Conservation (phyloP, 2,888 invertebrate species). For the Tetrapedia diversipes region DNA sequence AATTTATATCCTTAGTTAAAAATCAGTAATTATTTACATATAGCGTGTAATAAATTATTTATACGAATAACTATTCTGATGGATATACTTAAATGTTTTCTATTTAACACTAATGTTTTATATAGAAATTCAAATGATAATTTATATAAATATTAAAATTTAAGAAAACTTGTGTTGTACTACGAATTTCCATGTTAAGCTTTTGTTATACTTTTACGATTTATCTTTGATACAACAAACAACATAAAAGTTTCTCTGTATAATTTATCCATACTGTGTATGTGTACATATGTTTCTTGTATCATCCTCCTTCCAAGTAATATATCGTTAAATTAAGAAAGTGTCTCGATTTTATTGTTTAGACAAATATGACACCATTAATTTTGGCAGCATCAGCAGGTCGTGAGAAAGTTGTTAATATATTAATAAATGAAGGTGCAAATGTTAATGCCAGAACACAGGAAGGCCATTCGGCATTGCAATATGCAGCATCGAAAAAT, state of each 20-base stretch:
- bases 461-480: conserved; percentile 91
- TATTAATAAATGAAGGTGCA: conserved; percentile 88
- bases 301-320: neutral
- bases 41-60: neutral
- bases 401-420: conserved; percentile 86
- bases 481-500: conserved; percentile 94
- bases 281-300: neutral
- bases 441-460: conserved; percentile 89
- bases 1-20: no score
- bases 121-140: no score
- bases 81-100: no score
- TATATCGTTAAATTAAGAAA: neutral
- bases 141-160: neutral
- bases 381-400: conserved; percentile 93
- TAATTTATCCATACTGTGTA: neutral
- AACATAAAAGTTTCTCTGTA: neutral
- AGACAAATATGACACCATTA: conserved; percentile 89
- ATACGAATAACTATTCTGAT: no score
- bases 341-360: conserved; percentile 14
- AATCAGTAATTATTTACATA: neutral
- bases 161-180: neutral
- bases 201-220: neutral
- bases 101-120: no score
- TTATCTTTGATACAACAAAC: neutral
- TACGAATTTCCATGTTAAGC: neutral